phyloP scores from a whole-genome alignment of 2,113 vertebrate genomes.

The Phrynocephalus versicolor region DNA sequence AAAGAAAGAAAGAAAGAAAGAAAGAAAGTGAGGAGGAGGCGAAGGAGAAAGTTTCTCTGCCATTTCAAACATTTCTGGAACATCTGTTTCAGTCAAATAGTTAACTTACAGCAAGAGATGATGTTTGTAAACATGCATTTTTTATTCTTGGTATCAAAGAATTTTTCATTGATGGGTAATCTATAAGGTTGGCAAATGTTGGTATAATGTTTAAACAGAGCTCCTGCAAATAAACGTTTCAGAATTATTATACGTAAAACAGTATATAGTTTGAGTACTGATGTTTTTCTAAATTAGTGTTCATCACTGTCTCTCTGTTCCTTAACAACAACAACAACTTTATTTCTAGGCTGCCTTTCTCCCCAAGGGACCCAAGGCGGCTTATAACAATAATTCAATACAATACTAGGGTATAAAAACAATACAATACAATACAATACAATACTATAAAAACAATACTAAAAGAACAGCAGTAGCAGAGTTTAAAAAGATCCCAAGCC shows the following conservation, averaged over 20 bases:
- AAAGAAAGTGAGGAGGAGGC: not conserved
- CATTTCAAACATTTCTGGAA: conserved; percentile 1
- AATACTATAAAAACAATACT: too few relatives aligned
- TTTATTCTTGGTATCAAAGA: conserved; percentile 97
- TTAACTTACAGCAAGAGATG: conserved; percentile 94
- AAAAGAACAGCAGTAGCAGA: too few relatives aligned
- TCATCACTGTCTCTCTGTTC: not conserved
- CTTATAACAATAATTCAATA: too few relatives aligned
- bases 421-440: too few relatives aligned
- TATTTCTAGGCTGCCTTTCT: too few relatives aligned
- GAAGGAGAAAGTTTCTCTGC: not conserved
- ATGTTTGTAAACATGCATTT: conserved; percentile 94
- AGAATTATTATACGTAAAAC: not conserved
- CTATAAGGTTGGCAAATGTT: conserved; percentile 97
- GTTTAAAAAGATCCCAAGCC: too few relatives aligned
- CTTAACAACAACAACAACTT: too few relatives aligned
- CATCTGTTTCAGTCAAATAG: not conserved
- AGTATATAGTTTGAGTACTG: not conserved
- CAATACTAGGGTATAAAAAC: too few relatives aligned
- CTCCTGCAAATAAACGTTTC: conserved; percentile 79
- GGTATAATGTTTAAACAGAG: conserved; percentile 98
- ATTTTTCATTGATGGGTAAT: conserved; percentile 99
- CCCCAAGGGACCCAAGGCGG: too few relatives aligned
- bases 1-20: too few relatives aligned
- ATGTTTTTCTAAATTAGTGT: not conserved